Conservation (phyloP, 1,140 invertebrate species). For the Drosophila subpulchrella region DNA sequence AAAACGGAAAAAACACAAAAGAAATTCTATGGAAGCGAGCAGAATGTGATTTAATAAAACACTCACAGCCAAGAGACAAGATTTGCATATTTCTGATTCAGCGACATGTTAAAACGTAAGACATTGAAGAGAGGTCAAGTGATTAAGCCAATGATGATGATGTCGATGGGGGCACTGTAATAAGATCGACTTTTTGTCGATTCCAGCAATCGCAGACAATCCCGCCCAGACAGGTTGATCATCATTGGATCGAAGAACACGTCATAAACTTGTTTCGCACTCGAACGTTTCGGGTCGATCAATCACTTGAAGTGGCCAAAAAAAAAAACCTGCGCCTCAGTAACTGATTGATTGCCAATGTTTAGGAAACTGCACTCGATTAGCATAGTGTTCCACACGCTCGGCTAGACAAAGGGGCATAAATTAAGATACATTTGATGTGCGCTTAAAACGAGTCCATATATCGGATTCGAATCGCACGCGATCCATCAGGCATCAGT, state of each 20-base stretch:
- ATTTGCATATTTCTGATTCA: slow-evolving; percentile 74
- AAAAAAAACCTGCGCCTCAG: slow-evolving; percentile 10
- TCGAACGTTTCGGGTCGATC: slow-evolving; percentile 10
- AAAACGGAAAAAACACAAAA: slow-evolving; percentile 34
- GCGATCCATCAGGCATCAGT: slow-evolving; percentile 50
- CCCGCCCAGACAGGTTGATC: slow-evolving; percentile 33
- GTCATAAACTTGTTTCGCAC: slow-evolving; percentile 66
- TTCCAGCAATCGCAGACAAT: slow-evolving; percentile 27
- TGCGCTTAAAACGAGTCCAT: slow-evolving; percentile 52
- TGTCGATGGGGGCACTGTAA: slow-evolving; percentile 17
- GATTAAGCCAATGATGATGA: slow-evolving; percentile 3
- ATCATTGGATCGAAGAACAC: slow-evolving; percentile 14
- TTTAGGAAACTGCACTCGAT: slow-evolving; percentile 64
- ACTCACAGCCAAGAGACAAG: slow-evolving; percentile 41
- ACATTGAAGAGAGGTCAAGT: slow-evolving; percentile 32
- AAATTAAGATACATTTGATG: slow-evolving; percentile 60
- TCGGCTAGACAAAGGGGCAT: slow-evolving; percentile 57
- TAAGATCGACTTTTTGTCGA: slow-evolving; percentile 22
- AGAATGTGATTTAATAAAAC: slow-evolving; percentile 68
- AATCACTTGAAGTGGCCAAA: slow-evolving; percentile 32
- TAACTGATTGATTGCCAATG: slow-evolving; percentile 51
- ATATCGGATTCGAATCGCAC: slow-evolving; percentile 38
- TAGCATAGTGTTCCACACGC: slow-evolving; percentile 51
- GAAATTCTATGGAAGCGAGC: slow-evolving; percentile 72
- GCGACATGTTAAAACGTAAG: slow-evolving; percentile 3